A percentile compares a stretch with the other conserved stretches of the same genome.
Evolutionary conservation across 2,113 vertebrate genomes (phyloP).

Genomic region (Elaphurus davidianus): DNA sequence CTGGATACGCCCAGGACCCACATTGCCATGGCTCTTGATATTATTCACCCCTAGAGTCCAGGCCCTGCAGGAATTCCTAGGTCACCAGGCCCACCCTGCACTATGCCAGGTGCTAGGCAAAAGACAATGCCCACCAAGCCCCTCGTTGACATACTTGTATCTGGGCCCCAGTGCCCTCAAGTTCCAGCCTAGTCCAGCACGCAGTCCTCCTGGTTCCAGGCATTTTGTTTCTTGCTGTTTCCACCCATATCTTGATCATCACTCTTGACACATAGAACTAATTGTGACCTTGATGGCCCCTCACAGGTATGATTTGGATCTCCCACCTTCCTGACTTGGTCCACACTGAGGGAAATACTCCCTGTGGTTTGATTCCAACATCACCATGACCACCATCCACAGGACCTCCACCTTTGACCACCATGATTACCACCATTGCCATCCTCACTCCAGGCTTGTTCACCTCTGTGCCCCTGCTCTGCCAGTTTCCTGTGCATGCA

Average conservation of each 20-base stretch:
- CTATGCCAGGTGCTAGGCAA: not conserved
- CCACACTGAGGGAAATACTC: not conserved
- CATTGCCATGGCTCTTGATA: not conserved
- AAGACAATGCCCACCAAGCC: too few species aligned
- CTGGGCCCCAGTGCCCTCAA: not conserved
- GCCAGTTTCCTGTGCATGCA: not conserved
- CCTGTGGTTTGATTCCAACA: not conserved
- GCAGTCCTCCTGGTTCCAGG: not conserved
- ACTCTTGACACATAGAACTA: not conserved
- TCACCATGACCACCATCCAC: not conserved
- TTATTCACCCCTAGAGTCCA: not conserved
- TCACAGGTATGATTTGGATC: not conserved
- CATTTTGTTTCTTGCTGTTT: not conserved
- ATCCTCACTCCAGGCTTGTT: fast-evolving
- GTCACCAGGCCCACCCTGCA: not conserved
- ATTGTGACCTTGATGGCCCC: not conserved
- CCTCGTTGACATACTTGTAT: not conserved
- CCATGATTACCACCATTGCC: not conserved
- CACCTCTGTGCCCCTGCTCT: not conserved
- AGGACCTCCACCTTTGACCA: not conserved
- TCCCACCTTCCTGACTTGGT: not conserved
- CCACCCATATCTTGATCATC: not conserved
- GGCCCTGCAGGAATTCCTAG: not conserved
- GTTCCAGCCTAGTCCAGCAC: not conserved
- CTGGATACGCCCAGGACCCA: not conserved